Base-by-base conservation (phyloP, 1,140 invertebrate species). In the Saccostrea echinata region DNA sequence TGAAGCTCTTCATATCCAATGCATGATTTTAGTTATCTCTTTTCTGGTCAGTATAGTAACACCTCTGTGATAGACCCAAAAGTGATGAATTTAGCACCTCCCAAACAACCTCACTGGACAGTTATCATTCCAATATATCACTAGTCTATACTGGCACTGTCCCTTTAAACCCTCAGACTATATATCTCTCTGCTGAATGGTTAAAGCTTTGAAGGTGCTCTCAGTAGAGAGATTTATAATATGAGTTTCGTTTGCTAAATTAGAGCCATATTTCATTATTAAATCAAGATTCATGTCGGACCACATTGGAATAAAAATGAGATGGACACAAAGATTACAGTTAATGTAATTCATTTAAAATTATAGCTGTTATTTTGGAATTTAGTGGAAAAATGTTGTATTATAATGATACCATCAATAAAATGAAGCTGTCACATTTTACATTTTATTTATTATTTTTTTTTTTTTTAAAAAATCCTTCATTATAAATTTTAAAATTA, bases 161-260 rank as follows among this genome's bases (percentile, higher is more conserved):
- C 68, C 30, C 68, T 71, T 71, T 71, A 71, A 71, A 71, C 68
- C 27, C 8, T 6, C n/a, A n/a, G n/a, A n/a, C 6, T 71, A 33
- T 71, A 71, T 71, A 71, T 71, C n/a, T 33, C 68, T 11, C 27
- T 71, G 12, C 68, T 71, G 68, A 71, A 9, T 71, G 68, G n/a
- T 71, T 71, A 71, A 71, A 71, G 24, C 24, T 30, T 27, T 27
- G 68, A 71, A 30, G 68, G 68, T 71, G n/a, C 64, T 68, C n/a
- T 24, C n/a, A 68, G 4, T 16, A 30, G 30, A 12, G 13, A 33
- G 24, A 71, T 71, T 71, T 71, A 71, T 71, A 71, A 71, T 71
- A 27, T 27, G 68, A 30, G 68, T 21, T 12, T 16, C 1, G 68
- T 30, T 71, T 71, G 24, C 30, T 57, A 13, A 27, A 71, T 71